A percentile compares a stretch with the other conserved stretches of the same genome.
phyloP scores from a whole-genome alignment of 1,140 invertebrate species.

The Drosophila teissieri region DNA sequence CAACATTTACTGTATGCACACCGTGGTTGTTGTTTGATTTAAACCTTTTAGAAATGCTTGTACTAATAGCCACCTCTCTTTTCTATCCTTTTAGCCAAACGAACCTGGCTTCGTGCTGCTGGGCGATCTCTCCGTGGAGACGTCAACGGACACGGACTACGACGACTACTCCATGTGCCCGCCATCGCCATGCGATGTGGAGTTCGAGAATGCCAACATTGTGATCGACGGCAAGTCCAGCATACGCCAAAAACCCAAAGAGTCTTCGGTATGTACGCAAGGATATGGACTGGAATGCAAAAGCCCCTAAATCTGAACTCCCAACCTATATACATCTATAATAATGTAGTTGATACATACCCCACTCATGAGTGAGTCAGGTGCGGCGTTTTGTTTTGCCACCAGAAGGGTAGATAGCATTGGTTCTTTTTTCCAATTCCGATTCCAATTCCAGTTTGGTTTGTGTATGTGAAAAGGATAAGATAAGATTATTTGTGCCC shows the following conservation, averaged over 20 bases:
- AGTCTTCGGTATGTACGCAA: conserved; percentile 73
- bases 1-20: not conserved
- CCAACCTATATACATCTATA: too few relatives aligned
- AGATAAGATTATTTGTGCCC: conserved; percentile 64
- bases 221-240: conserved; percentile 94
- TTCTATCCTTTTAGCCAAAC: conserved; percentile 85
- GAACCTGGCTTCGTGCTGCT: conserved; percentile 88
- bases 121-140: conserved; percentile 86
- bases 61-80: not conserved
- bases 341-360: not conserved
- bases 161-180: conserved; percentile 87
- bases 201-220: conserved; percentile 94
- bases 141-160: conserved; percentile 87
- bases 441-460: conserved; percentile 21
- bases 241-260: conserved; percentile 88
- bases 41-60: too few relatives aligned
- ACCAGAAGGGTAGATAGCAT: conserved; percentile 23
- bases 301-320: too few relatives aligned
- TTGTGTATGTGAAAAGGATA: conserved; percentile 55
- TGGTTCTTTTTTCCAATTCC: conserved; percentile 34
- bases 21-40: too few relatives aligned
- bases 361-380: conserved; percentile 20
- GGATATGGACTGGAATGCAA: not conserved
- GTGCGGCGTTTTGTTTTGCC: conserved; percentile 4
- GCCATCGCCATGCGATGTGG: conserved; percentile 92